Conservation (phyloP, 2,797 vertebrate species). For the Eutrigla gurnardus region DNA sequence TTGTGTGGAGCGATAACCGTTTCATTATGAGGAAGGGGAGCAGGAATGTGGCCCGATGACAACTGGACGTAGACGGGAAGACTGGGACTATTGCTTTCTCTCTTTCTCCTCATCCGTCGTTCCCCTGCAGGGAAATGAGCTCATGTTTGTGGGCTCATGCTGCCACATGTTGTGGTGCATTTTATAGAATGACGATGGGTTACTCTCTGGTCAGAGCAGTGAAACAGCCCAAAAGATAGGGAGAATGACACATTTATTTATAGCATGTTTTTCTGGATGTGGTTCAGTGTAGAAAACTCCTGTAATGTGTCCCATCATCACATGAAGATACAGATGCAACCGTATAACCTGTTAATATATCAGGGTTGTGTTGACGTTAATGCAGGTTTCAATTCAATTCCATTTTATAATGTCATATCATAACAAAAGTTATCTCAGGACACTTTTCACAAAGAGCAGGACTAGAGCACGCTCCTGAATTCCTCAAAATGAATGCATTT, state of each 20-base stretch:
- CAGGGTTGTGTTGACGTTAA: no score
- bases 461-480: no score
- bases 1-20: conserved; percentile 53
- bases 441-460: no score
- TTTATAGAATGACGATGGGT: conserved; percentile 40
- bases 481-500: no score
- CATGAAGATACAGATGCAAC: no score
- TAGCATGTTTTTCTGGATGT: no score
- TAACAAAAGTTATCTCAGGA: no score
- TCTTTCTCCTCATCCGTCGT: conserved; percentile 23
- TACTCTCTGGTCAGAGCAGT: conserved; percentile 27
- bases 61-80: conserved; percentile 52
- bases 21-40: conserved; percentile 66
- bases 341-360: no score
- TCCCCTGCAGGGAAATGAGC: conserved; percentile 58
- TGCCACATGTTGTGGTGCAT: conserved; percentile 52
- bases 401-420: no score
- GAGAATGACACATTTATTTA: not conserved
- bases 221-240: conserved; percentile 14
- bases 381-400: no score
- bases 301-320: no score
- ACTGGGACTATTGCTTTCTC: conserved; percentile 31
- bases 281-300: no score
- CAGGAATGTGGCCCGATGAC: conserved; percentile 62
- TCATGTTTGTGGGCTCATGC: conserved; percentile 58